phyloP scores from a whole-genome alignment of 2,888 invertebrate species.

The Morpho deidamia region DNA sequence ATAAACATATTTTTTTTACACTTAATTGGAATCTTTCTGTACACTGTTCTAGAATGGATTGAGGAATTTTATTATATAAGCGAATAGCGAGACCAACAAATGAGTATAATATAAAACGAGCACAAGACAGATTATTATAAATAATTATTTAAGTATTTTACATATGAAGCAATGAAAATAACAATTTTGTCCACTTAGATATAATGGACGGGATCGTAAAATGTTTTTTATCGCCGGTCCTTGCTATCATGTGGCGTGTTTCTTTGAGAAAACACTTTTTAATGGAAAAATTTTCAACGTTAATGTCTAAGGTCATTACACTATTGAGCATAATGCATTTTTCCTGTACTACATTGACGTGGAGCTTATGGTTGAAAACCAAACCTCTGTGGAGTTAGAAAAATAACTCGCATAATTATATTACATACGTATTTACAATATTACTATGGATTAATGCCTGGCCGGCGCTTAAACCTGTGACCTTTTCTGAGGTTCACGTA shows the following conservation, averaged over 20 bases:
- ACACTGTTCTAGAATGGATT: too few species aligned
- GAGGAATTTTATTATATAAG: too few species aligned
- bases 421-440: too few species aligned
- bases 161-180: constrained; percentile 32
- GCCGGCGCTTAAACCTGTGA: too few species aligned
- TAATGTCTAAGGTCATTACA: constrained; percentile 11
- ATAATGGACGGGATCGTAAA: constrained; percentile 48
- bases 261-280: constrained; percentile 13
- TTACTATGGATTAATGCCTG: too few species aligned
- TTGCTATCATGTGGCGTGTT: constrained; percentile 17
- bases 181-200: constrained; percentile 44
- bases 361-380: background rate
- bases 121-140: background rate
- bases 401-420: background rate
- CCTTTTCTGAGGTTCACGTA: too few species aligned
- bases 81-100: too few species aligned
- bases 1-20: too few species aligned
- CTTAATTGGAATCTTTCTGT: too few species aligned
- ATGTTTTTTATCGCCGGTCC: constrained; percentile 34
- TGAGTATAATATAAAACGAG: too few species aligned
- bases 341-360: background rate
- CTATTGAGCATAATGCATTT: constrained; percentile 5
- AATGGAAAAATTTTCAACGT: constrained; percentile 10
- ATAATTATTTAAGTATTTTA: constrained; percentile 6
- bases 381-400: background rate